phyloP scores from a whole-genome alignment of 2,797 vertebrate genomes.

The Falco peregrinus region DNA sequence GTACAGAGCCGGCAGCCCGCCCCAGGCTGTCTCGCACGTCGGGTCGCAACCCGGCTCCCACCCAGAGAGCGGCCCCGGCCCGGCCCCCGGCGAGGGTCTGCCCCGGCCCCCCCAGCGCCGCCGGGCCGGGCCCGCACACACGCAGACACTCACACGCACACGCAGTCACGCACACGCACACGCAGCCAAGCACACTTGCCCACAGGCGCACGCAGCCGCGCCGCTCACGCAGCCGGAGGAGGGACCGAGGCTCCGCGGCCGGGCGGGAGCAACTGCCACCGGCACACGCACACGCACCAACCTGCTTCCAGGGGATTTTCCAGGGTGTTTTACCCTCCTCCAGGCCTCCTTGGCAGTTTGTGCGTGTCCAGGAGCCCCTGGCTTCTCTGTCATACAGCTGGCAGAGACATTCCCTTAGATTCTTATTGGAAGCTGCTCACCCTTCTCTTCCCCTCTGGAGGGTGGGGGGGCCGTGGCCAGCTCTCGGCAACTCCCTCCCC shows the following conservation, averaged over 20 bases:
- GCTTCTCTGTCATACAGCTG: background rate
- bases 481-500: background rate
- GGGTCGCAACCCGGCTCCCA: background rate
- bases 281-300: background rate
- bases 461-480: background rate
- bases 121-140: background rate
- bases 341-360: background rate
- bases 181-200: no score
- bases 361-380: background rate
- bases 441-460: background rate
- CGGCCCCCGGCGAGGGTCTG: no score
- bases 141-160: background rate
- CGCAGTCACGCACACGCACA: no score
- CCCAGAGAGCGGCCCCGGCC: no score
- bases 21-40: background rate
- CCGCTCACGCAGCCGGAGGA: background rate
- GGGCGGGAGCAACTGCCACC: background rate
- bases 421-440: background rate
- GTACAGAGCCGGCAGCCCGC: slow-evolving; percentile 11
- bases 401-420: background rate
- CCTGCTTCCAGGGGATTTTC: background rate
- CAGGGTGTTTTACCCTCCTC: background rate
- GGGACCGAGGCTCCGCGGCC: background rate
- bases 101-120: no score
- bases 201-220: no score